A percentile compares a stretch with the other conserved stretches of the same genome.
Evolutionary conservation across 1,140 invertebrate genomes (phyloP).

Genomic region (Hirudo medicinalis): DNA sequence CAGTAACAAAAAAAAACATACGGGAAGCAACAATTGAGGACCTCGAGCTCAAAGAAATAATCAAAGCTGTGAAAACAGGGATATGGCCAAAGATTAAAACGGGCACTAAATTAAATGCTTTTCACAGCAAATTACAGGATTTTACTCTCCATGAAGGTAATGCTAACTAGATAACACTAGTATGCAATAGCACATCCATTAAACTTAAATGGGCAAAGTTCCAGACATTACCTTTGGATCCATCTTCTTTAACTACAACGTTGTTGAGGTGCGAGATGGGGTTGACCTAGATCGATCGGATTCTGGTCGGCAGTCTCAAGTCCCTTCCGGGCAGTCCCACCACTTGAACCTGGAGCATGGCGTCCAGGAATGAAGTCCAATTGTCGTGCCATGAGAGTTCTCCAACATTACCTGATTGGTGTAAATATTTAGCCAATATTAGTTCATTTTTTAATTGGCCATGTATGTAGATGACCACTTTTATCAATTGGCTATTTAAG

Average conservation of each 20-base stretch:
- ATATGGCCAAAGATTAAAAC: no score
- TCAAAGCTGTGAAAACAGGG: no score
- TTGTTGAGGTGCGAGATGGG: conserved; percentile 43
- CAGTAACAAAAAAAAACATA: no score
- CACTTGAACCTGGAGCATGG: conserved; percentile 81
- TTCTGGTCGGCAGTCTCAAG: conserved; percentile 71
- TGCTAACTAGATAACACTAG: no score
- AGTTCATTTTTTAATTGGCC: not conserved
- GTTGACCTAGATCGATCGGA: conserved; percentile 67
- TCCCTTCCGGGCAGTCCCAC: conserved; percentile 56
- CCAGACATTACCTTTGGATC: conserved; percentile 3
- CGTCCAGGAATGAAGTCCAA: conserved; percentile 65
- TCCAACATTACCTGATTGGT: conserved; percentile 44
- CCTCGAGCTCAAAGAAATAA: no score
- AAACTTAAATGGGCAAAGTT: no score
- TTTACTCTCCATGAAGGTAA: no score
- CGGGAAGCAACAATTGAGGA: no score
- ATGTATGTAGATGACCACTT: not conserved
- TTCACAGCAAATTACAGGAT: no score
- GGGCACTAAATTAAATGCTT: no score
- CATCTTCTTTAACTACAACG: conserved; percentile 25
- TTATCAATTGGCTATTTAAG: not conserved
- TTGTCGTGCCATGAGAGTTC: conserved; percentile 41
- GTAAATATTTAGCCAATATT: conserved; percentile 18
- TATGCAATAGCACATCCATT: no score